Evolutionary conservation across 53 echinoderm and acorn worm genomes (phyloP), one percentile per base, ranked within the genome.

Genomic region (Mesocentrotus franciscanus): DNA sequence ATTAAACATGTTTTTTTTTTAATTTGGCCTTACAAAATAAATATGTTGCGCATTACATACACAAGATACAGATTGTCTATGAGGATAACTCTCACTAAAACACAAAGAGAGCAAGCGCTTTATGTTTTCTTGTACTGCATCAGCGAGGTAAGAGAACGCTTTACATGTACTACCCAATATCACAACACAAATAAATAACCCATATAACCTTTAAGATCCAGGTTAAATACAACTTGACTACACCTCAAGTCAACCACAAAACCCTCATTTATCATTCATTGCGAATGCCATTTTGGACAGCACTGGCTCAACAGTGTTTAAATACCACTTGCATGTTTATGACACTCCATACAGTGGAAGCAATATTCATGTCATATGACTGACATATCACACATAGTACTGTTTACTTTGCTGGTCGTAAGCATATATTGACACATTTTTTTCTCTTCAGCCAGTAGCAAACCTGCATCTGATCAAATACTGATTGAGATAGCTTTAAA

Each of bases 361-460:
- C 87, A 27, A 87, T 87, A 87, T 87, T 87, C 26, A 58, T 87
- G 59, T 87, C 87, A 87, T 81, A 81, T 57, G 29, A 59, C 24
- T 87, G 59, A 58, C 84, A 84, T 49, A 2, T 87, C 29, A 58
- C 84, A 84, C 6, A 2, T 13, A 87, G 58, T 87, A 10, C 58
- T 87, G 87, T 87, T 87, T 56, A 27, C 58, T 87, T 87, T n/a
- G 22, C n/a, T 12, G 56, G 27, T 87, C 58, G 57, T 57, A 9
- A 81, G 81, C 78, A 78, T 57, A 87, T 87, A 87, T 87, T 87
- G 87, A 59, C 87, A 87, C 59, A 87, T 14, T 57, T 79, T 36
- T 72, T 20, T 87, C 58, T 59, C 26, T 87, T 13, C 27, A 58
- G 14, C 59, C 59, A 57, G 87, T 57, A 58, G 87, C n/a, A 58